phyloP scores from a whole-genome alignment of 2,797 vertebrate species.

The Typhlichthys eigenmanni region DNA sequence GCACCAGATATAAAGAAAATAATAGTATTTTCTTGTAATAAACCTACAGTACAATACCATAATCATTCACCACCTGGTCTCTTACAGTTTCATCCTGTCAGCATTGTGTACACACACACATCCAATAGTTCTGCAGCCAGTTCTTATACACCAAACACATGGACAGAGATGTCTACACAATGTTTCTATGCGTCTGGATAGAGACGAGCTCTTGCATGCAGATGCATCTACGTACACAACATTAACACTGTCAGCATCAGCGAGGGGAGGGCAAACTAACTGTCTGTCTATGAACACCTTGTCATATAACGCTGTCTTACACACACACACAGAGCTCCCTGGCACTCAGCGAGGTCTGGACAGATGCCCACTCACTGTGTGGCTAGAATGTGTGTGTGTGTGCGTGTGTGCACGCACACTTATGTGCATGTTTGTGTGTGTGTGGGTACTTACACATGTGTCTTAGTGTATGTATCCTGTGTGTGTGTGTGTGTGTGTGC shows the following conservation, averaged over 20 bases:
- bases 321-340: slow-evolving; percentile 31
- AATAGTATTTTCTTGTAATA: too few relatives aligned
- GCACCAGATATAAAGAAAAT: too few relatives aligned
- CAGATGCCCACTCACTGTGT: slow-evolving; percentile 23
- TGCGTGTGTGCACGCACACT: not conserved
- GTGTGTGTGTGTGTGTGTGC: not conserved
- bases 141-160: not conserved
- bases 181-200: not conserved
- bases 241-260: slow-evolving; percentile 48
- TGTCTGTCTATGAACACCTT: slow-evolving; percentile 49
- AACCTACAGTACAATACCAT: too few relatives aligned
- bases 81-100: too few relatives aligned
- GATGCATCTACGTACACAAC: not conserved
- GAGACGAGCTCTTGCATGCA: not conserved
- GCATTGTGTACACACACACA: not conserved
- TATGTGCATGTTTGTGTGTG: slow-evolving; percentile 8
- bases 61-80: too few relatives aligned
- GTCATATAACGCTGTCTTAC: slow-evolving; percentile 49
- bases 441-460: slow-evolving; percentile 26
- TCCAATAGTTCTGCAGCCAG: not conserved
- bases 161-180: not conserved
- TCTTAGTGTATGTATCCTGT: slow-evolving; percentile 18
- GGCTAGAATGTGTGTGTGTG: slow-evolving; percentile 1
- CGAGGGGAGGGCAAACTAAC: slow-evolving; percentile 4
- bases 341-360: slow-evolving; percentile 41